Percentiles rank a stretch among this genome's conserved stretches.
Conservation (phyloP, 53 echinoderm and acorn worm genomes). For the Antedon mediterranea region DNA sequence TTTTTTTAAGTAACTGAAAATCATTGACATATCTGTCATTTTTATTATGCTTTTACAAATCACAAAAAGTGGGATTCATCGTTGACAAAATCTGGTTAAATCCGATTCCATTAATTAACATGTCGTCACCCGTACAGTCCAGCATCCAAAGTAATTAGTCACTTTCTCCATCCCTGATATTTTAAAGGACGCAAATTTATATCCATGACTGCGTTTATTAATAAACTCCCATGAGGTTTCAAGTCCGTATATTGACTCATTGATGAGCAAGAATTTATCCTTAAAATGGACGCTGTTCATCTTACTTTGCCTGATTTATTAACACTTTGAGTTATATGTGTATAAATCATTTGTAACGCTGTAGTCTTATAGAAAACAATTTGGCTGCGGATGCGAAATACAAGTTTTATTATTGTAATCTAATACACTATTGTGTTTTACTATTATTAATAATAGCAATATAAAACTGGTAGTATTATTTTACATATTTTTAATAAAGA, state of each 20-base stretch:
- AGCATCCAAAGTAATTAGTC: not conserved
- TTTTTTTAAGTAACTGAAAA: too few species aligned
- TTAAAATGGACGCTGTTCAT: not conserved
- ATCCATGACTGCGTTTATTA: not conserved
- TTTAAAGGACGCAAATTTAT: not conserved
- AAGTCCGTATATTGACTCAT: not conserved
- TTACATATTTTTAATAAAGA: too few species aligned
- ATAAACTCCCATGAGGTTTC: not conserved
- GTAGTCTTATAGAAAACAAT: not conserved
- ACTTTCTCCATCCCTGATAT: not conserved
- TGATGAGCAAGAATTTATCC: not conserved
- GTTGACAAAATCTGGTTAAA: not conserved
- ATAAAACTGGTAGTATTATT: not conserved
- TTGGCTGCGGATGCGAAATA: not conserved
- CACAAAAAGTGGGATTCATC: not conserved
- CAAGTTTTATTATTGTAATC: not conserved
- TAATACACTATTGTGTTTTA: not conserved
- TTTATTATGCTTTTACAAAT: too few species aligned
- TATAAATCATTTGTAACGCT: not conserved
- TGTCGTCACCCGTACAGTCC: not conserved
- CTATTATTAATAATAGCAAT: not conserved
- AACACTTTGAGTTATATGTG: not conserved
- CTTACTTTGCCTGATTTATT: not conserved
- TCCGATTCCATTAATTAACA: not conserved
- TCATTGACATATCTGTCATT: too few species aligned